Percentiles rank a stretch among this genome's conserved stretches.
Conservation (phyloP, 2,797 vertebrate species). For the Pseudomugil tenellus region DNA sequence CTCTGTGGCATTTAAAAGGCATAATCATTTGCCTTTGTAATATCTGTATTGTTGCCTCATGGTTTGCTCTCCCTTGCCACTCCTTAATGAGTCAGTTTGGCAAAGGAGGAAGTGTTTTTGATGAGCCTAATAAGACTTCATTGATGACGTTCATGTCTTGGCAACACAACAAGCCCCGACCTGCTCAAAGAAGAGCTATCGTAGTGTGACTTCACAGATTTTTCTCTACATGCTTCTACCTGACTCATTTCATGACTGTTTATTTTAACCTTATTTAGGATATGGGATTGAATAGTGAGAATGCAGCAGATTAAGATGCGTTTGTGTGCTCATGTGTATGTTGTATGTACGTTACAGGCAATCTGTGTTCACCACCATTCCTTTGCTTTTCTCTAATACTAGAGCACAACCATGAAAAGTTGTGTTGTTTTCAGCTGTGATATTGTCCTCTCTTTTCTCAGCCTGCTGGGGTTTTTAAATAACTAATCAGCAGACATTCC, state of each 20-base stretch:
- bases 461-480: conserved; percentile 35
- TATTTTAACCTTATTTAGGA: conserved; percentile 10
- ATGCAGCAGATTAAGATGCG: conserved; percentile 2
- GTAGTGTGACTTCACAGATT: conserved; percentile 19
- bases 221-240: neutral
- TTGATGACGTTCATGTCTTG: conserved; percentile 26
- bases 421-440: conserved; percentile 11
- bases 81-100: conserved; percentile 11
- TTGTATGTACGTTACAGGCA: neutral
- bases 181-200: conserved; percentile 16
- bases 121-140: conserved; percentile 35
- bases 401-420: neutral
- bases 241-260: conserved; percentile 7
- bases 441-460: conserved; percentile 1
- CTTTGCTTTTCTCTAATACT: neutral
- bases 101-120: conserved; percentile 16
- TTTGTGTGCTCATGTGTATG: neutral
- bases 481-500: conserved; percentile 60
- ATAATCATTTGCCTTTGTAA: conserved; percentile 7
- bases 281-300: neutral
- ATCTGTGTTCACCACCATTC: neutral
- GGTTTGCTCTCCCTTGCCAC: conserved; percentile 10
- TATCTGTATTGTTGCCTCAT: conserved; percentile 6
- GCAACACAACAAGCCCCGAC: conserved; percentile 40
- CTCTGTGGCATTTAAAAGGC: neutral